Conservation (phyloP, 2,113 vertebrate genomes). For the Centropus bengalensis region DNA sequence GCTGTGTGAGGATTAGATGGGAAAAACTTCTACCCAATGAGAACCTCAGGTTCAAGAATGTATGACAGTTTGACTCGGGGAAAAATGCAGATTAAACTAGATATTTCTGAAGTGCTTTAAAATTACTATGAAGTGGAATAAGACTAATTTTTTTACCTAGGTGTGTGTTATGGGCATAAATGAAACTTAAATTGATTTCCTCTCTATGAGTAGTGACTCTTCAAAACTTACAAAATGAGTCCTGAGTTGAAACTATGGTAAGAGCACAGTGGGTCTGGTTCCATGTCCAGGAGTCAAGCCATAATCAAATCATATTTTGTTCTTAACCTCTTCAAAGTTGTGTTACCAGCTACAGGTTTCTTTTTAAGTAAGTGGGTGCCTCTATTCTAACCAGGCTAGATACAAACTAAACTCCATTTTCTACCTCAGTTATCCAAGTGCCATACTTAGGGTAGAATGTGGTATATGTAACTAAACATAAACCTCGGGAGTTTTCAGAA, state of each 20-base stretch:
- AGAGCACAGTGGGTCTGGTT: not conserved
- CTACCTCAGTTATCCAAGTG: not conserved
- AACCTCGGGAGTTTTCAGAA: not conserved
- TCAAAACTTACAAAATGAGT: not conserved
- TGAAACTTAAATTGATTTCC: not conserved
- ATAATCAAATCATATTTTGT: not conserved
- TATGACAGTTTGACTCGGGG: not conserved
- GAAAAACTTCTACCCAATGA: not conserved
- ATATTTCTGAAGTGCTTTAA: conserved; percentile 11
- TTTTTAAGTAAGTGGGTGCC: not conserved
- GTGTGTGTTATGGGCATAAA: not conserved
- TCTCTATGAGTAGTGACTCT: not conserved
- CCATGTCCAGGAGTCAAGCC: not conserved
- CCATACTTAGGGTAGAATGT: not conserved
- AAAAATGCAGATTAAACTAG: not conserved
- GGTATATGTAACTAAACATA: not conserved
- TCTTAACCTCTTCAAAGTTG: not conserved
- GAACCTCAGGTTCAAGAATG: not conserved
- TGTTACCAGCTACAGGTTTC: not conserved
- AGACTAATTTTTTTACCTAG: not conserved
- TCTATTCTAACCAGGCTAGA: not conserved
- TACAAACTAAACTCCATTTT: not conserved
- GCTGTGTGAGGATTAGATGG: not conserved
- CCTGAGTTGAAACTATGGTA: not conserved
- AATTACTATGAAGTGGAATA: not conserved